Evolutionary conservation across 1,140 invertebrate genomes (phyloP).

Genomic region (Pararge aegeria): DNA sequence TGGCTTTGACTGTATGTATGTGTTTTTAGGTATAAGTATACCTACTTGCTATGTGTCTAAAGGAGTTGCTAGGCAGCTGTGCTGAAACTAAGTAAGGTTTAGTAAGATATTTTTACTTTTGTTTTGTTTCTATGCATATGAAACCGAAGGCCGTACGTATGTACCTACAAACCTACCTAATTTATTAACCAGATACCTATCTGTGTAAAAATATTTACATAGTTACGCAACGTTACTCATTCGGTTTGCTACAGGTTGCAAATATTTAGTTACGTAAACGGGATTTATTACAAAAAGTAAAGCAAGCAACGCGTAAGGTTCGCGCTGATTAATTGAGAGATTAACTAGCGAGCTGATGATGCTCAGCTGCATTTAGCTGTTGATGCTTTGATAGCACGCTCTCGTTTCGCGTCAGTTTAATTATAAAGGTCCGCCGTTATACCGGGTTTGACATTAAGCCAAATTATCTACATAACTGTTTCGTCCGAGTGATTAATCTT

Average conservation of each 20-base stretch:
- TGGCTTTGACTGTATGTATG: no score
- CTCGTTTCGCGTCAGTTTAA: conserved; percentile 24
- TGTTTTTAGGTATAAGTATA: no score
- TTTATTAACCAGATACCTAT: background rate
- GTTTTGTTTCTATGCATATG: no score
- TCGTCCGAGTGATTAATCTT: conserved; percentile 49
- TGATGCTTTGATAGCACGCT: conserved; percentile 10
- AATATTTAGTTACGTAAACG: background rate
- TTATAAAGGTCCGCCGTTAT: conserved; percentile 17
- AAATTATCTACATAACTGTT: conserved; percentile 55
- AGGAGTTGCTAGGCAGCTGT: no score
- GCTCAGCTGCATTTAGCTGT: conserved; percentile 6
- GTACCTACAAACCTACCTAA: no score
- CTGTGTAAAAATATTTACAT: background rate
- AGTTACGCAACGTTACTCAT: background rate
- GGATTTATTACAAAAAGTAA: background rate
- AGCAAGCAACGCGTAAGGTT: background rate
- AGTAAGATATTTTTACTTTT: no score
- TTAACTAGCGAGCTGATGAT: conserved; percentile 12
- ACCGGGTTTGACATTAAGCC: conserved; percentile 40
- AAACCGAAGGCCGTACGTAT: no score
- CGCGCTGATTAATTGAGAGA: conserved; percentile 1
- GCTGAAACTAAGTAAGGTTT: no score
- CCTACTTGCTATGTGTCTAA: no score
- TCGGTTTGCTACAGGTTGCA: background rate